Evolutionary conservation across 1,140 invertebrate species (phyloP), one percentile per base, ranked within the genome.

Genomic region (Bicyclus anynana): DNA sequence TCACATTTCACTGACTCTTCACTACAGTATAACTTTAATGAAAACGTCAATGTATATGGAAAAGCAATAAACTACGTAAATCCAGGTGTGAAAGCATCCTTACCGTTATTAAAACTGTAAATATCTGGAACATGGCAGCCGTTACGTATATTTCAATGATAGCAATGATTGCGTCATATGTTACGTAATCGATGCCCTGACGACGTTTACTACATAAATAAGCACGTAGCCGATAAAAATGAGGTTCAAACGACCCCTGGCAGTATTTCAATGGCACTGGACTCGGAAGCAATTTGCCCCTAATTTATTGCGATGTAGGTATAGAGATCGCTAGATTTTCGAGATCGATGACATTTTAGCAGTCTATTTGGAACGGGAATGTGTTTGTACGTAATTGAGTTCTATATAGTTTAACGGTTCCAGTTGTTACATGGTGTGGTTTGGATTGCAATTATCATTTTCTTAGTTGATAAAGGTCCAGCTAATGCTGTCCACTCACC

Each of bases 311-410:
- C 42, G 10, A 10, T 40, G 44, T 37, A 53, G 21, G 44, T 59
- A 59, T 59, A 53, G 42, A 59, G 57, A 53, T 59, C 57, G 23
- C 50, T 38, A 53, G 57, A 59, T 59, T 59, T 59, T 35, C 23
- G 35, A 26, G 29, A 48, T 49, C 57, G 35, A 59, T 53, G 50
- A 53, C 44, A 53, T 35, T 59, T n/a, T 40, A 53, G 35, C 46
- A 59, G 57, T 53, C 44, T 38, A 58, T 51, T 47, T 27, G 44
- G 13, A 20, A 14, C 16, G n/a, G 4, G 37, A 18, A 40, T 26
- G 21, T 26, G 17, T 2, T 40, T 2, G 5, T 40, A 16, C 37
- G 17, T 40, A 40, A 17, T 40, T 40, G n/a, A 33, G 29, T 33
- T 12, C 7, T 33, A 12, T 33, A 33, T 10, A 33, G 29, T 33